Percentiles rank a stretch among this genome's conserved stretches.
Conservation (phyloP, 2,797 vertebrate species). For the Melanotaenia trifasciata region DNA sequence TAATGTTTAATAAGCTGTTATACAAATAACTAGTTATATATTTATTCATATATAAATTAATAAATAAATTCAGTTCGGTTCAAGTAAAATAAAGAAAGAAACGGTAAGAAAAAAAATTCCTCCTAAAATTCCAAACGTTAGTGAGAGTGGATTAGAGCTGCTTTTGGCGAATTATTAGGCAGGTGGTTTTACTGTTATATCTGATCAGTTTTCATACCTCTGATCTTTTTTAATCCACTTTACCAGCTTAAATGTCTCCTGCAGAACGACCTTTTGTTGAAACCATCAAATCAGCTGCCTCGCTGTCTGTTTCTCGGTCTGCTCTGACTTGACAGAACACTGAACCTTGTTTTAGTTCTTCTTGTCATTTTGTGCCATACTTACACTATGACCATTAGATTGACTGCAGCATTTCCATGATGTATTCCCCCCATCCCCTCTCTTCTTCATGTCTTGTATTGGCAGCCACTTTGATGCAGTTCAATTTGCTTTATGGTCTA, state of each 20-base stretch:
- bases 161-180: background rate
- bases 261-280: conserved; percentile 15
- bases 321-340: conserved; percentile 16
- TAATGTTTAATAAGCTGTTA: no score
- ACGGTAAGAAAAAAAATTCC: background rate
- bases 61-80: no score
- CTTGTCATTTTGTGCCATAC: conserved; percentile 39
- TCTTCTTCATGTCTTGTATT: conserved; percentile 15
- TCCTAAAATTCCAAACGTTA: background rate
- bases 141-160: background rate
- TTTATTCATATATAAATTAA: no score
- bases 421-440: conserved; percentile 12
- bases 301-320: background rate
- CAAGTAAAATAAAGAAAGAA: background rate
- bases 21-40: no score
- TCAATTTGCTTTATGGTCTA: conserved; percentile 63
- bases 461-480: conserved; percentile 57
- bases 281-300: background rate
- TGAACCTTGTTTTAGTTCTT: conserved; percentile 40
- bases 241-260: background rate
- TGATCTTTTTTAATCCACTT: conserved; percentile 16
- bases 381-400: conserved; percentile 38
- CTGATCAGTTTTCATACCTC: background rate
- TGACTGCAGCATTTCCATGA: conserved; percentile 45
- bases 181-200: background rate